Percentiles rank a stretch among this genome's conserved stretches.
Evolutionary conservation across 2,797 vertebrate species (phyloP).

Genomic region (Podarcis siculus): DNA sequence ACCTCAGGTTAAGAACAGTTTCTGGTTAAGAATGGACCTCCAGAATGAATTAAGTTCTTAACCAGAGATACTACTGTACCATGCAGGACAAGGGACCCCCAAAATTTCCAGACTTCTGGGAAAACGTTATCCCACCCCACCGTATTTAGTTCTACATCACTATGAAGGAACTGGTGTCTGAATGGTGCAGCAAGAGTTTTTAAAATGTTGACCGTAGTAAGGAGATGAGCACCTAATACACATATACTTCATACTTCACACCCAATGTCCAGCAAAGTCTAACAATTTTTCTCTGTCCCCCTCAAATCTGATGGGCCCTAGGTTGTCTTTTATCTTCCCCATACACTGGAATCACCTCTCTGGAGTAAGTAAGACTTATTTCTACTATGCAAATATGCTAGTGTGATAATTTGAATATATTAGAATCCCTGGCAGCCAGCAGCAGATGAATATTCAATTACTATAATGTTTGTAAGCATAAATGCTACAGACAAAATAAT

Average conservation of each 20-base stretch:
- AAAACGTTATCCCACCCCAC: too few relatives aligned
- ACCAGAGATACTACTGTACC: too few relatives aligned
- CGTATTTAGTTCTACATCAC: background rate
- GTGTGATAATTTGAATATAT: background rate
- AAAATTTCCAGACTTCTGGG: too few relatives aligned
- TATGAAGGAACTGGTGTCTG: background rate
- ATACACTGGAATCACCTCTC: background rate
- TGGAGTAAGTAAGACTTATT: background rate
- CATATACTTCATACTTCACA: too few relatives aligned
- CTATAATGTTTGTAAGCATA: slow-evolving; percentile 32
- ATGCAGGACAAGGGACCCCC: too few relatives aligned
- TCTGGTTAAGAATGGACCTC: too few relatives aligned
- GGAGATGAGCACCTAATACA: background rate
- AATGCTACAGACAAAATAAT: slow-evolving; percentile 17
- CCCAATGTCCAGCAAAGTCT: too few relatives aligned
- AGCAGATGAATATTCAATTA: background rate
- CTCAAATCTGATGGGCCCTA: background rate
- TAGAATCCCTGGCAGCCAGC: slow-evolving; percentile 21
- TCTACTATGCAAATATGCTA: background rate
- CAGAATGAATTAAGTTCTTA: too few relatives aligned
- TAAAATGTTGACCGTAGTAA: background rate
- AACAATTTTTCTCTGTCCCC: too few relatives aligned
- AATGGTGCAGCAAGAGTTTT: background rate
- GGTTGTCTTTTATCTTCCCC: background rate
- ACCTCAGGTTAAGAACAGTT: too few relatives aligned